phyloP scores from a whole-genome alignment of 2,113 vertebrate species.

The Podocnemis expansa region DNA sequence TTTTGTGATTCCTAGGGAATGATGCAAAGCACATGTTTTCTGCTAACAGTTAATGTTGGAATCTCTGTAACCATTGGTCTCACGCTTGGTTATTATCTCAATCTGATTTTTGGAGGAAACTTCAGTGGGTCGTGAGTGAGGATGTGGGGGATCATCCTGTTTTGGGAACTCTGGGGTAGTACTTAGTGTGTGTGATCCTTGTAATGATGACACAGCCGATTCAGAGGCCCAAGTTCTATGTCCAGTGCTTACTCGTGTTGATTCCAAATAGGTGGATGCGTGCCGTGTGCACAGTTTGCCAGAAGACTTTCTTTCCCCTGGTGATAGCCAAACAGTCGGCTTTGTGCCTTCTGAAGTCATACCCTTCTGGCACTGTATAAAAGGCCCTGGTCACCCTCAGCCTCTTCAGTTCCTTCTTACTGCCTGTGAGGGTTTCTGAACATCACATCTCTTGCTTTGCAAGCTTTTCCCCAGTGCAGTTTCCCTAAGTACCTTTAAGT shows the following conservation, averaged over 20 bases:
- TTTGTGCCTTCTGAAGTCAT: too few species aligned
- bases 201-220: neutral
- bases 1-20: conserved; percentile 38
- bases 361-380: too few species aligned
- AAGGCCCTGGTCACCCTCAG: too few species aligned
- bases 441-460: too few species aligned
- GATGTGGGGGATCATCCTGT: neutral
- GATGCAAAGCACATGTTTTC: conserved; percentile 52
- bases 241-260: neutral
- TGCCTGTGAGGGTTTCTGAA: too few species aligned
- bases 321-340: too few species aligned
- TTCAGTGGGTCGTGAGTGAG: neutral
- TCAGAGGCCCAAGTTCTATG: neutral
- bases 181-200: neutral
- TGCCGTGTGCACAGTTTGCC: neutral
- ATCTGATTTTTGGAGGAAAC: neutral
- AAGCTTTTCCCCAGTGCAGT: too few species aligned
- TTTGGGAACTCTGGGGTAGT: neutral
- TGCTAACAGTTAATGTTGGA: conserved; percentile 44
- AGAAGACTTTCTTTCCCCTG: too few species aligned
- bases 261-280: fast-evolving
- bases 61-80: conserved; percentile 54
- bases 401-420: too few species aligned
- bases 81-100: neutral
- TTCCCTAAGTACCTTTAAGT: too few species aligned